phyloP scores from a whole-genome alignment of 1,140 invertebrate species.

The Lithobius niger region DNA sequence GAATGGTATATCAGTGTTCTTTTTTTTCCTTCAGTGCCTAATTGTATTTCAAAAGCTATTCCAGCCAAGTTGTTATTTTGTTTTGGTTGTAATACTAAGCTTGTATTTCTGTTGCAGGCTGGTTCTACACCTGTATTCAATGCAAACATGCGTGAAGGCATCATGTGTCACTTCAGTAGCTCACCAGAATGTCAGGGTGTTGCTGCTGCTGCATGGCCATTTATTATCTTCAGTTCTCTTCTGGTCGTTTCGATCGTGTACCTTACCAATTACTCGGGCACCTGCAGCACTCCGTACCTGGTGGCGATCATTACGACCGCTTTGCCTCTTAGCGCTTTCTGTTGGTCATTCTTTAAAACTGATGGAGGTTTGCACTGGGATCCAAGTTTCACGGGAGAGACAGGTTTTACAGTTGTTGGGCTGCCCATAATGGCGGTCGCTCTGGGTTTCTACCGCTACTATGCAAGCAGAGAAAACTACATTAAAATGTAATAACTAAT shows the following conservation, averaged over 20 bases:
- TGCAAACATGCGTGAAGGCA: background rate
- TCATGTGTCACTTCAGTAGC: background rate
- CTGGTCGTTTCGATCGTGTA: background rate
- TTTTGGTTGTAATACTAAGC: too few species aligned
- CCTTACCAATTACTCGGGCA: background rate
- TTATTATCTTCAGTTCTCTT: background rate
- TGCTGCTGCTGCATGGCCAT: background rate
- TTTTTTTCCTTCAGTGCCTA: too few species aligned
- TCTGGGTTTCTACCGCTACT: constrained; percentile 5
- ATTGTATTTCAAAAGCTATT: too few species aligned
- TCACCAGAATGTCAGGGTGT: background rate
- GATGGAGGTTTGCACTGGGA: background rate
- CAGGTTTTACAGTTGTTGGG: constrained; percentile 10
- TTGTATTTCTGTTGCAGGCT: constrained; percentile 4
- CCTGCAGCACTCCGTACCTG: constrained; percentile 6
- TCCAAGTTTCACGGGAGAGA: constrained; percentile 10
- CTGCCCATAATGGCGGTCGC: constrained; percentile 6
- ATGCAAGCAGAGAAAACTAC: background rate
- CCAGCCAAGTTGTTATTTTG: too few species aligned
- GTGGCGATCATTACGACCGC: background rate
- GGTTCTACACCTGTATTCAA: background rate
- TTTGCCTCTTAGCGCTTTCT: constrained; percentile 6
- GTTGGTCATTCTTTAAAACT: constrained; percentile 8
- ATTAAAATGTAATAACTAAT: background rate
- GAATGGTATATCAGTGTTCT: too few species aligned